Base-by-base conservation (phyloP, 2,888 invertebrate species). In the Lutraria lutraria region DNA sequence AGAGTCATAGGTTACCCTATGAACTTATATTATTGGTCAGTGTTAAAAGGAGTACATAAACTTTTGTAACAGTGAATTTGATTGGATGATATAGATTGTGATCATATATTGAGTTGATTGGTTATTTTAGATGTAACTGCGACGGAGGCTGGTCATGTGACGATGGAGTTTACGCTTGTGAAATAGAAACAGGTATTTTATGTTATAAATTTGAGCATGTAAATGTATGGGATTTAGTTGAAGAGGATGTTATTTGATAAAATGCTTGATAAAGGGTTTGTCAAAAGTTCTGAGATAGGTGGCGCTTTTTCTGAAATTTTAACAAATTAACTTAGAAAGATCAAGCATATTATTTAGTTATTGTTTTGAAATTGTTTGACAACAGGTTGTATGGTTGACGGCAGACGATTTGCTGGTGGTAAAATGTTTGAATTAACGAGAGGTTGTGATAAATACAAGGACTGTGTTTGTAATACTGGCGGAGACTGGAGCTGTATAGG, bases 401-500 rank as follows among this genome's bases (percentile, higher is more conserved):
- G 93, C 1, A 88, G 89, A 56, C 90, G 81, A 12, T 94, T 92
- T 83, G 90, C 90, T 25, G 93, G 94, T 0, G 91, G 93, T 25
- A 89, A 93, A 1, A 88, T 88, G 12, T 95, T 95, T 84, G 87
- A 90, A 25, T 87, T 94, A 15, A 92, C 89, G 8, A 88, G 93
- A 25, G 94, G 94, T 0, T 95, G 95, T 83, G 93, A 93, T 81
- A 86, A 87, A 34, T 93, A 90, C 87, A 90, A 92, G 52, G 87
- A 92, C 43, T 95, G 95, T 88, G 83, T 76, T 0, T 95, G 95
- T 56, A 90, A 92, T 25, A 94, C 94, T 89, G 93, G 94, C 72
- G 95, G 95, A 4, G 90, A 93, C 54, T 95, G 95, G 95, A 85
- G 89, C 15, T 95, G 95, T 85, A 93, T 94, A 0, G 84, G 93